Evolutionary conservation across 2,888 invertebrate species (phyloP), one percentile per base, ranked within the genome.

Genomic region (Oscheius sp.): DNA sequence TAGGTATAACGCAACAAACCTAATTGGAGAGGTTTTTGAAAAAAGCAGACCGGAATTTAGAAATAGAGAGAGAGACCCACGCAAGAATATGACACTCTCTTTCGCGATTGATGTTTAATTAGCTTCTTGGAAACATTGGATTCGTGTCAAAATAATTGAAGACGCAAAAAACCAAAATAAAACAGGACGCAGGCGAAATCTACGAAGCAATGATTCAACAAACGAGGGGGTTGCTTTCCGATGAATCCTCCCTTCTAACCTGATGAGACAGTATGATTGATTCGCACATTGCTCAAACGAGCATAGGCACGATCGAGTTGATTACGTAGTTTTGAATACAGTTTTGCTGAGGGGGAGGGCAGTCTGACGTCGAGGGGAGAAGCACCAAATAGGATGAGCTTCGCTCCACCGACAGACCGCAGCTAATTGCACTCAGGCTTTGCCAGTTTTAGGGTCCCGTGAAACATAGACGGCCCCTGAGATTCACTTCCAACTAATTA

Each of bases 341-440:
- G 61, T 61, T 61, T 61, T 45, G 61, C 61, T 20, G 61, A n/a
- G 12, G 45, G 15, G 27, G n/a, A n/a, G n/a, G n/a, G n/a, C n/a
- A n/a, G n/a, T n/a, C n/a, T 42, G 57, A 15, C 31, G 27, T 42
- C 61, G 61, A 39, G 23, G 31, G 45, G 25, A 25, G 10, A 42
- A n/a, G 45, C 20, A 1, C 20, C 61, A 61, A 61, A 61, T 61
- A 31, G 45, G 45, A 61, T 61, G 61, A 61, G 61, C 45, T 31
- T 42, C 61, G 61, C 61, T 45, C 20, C 61, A 61, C 61, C 61
- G 42, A 42, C 45, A 31, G 61, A 61, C 61, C 61, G 61, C 61
- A 31, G 45, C 61, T 61, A 61, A 61, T 61, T 61, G 61, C 61
- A 61, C 61, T 61, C 61, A 61, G 61, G 55, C 33, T 17, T 42